These are phyloP conservation scores for Eupithecia vulgata DNA, from an alignment of 2,888 invertebrate genomes.

Conservation along the genomic window DNA sequence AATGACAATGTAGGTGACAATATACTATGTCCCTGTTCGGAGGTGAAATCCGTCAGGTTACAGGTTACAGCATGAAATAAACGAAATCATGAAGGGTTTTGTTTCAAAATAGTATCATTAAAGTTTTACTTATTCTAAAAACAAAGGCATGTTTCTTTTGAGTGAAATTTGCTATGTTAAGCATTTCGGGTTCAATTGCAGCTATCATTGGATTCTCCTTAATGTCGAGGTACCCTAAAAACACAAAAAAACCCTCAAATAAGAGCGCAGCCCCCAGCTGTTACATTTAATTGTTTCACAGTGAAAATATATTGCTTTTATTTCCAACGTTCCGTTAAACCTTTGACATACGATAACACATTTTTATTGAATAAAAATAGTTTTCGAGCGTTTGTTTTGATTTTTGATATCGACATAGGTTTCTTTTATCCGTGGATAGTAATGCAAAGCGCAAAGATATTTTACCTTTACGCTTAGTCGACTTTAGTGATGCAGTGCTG, in stretches of 20 bases:
- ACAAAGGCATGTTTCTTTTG: not conserved
- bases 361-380: conserved; percentile 16
- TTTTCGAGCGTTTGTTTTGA: not conserved
- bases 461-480: too few species aligned
- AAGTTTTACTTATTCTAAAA: not conserved
- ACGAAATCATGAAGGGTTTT: not conserved
- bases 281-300: conserved; percentile 37
- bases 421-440: too few species aligned
- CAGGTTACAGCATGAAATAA: not conserved
- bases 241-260: conserved; percentile 15
- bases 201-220: not conserved
- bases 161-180: not conserved
- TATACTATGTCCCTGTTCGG: not conserved
- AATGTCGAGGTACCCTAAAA: conserved; percentile 7
- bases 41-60: not conserved
- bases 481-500: not conserved
- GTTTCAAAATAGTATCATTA: not conserved
- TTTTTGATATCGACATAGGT: not conserved
- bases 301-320: conserved; percentile 31
- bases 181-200: not conserved
- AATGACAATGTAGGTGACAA: too few species aligned
- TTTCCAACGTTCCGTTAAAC: conserved; percentile 21
- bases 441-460: too few species aligned
- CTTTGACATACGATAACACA: conserved; percentile 17
- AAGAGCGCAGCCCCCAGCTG: conserved; percentile 31